phyloP scores from a whole-genome alignment of 92 coral and sea anemone genomes.

The Virgularia gustaviana region DNA sequence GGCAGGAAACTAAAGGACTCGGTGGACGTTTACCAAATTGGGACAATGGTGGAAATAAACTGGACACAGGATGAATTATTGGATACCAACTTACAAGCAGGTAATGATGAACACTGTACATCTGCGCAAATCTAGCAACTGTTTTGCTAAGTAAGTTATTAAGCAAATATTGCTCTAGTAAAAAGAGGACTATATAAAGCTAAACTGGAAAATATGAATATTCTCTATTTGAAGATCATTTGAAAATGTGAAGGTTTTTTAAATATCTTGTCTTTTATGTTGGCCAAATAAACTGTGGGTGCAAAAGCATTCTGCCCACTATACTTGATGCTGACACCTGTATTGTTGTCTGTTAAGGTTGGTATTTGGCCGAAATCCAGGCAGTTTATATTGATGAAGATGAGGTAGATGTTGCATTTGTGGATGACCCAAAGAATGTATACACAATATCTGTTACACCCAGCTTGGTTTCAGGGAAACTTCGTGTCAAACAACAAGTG shows the following conservation, averaged over 20 bases:
- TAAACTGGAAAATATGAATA: no score
- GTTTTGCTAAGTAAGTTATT: no score
- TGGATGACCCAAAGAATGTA: slow-evolving; percentile 38
- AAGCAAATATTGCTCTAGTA: no score
- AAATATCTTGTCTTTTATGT: no score
- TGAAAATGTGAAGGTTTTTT: no score
- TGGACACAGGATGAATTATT: slow-evolving; percentile 39
- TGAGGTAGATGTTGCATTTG: slow-evolving; percentile 37
- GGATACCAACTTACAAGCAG: slow-evolving; percentile 29
- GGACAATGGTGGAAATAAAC: slow-evolving; percentile 29
- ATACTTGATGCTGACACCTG: no score
- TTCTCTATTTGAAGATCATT: no score
- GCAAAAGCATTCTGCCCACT: no score
- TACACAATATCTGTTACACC: slow-evolving; percentile 48
- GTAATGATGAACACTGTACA: slow-evolving; percentile 21
- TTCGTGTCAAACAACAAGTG: no score
- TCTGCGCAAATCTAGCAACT: no score
- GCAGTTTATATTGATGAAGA: slow-evolving; percentile 21
- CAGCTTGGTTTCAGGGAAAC: slow-evolving; percentile 45
- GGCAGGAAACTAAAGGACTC: slow-evolving; percentile 22
- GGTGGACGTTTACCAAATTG: slow-evolving; percentile 35
- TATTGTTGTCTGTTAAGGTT: no score
- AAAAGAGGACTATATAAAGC: slow-evolving; percentile 45
- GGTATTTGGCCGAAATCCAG: slow-evolving; percentile 54
- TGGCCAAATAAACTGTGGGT: no score